Percentiles rank a stretch among this genome's conserved stretches.
phyloP scores from a whole-genome alignment of 2,113 vertebrate genomes.

The Barbus barbus region DNA sequence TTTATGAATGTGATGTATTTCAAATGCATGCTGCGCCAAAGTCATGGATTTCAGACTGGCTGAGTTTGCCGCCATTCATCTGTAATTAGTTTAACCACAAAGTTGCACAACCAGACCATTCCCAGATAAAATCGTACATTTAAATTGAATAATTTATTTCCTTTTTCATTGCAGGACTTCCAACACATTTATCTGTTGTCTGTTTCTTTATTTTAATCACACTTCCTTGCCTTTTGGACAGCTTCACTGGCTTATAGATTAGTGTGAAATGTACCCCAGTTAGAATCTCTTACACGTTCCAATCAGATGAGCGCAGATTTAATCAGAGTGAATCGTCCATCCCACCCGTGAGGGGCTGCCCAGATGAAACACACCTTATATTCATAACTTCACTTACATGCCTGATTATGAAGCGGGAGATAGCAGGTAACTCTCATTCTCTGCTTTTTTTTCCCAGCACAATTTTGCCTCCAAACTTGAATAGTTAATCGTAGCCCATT shows the following conservation, averaged over 20 bases:
- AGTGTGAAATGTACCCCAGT: slow-evolving; percentile 76
- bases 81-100: slow-evolving; percentile 68
- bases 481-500: slow-evolving; percentile 57
- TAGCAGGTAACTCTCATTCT: slow-evolving; percentile 63
- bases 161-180: slow-evolving; percentile 61
- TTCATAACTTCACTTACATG: slow-evolving; percentile 75
- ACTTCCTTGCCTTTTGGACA: slow-evolving; percentile 65
- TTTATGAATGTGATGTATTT: background rate
- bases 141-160: slow-evolving; percentile 74
- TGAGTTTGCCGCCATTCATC: slow-evolving; percentile 60
- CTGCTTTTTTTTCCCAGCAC: slow-evolving; percentile 27
- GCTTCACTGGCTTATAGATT: slow-evolving; percentile 71
- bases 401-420: slow-evolving; percentile 68
- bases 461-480: slow-evolving; percentile 56
- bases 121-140: slow-evolving; percentile 69
- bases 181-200: slow-evolving; percentile 72
- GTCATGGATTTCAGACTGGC: slow-evolving; percentile 53
- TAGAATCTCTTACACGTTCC: slow-evolving; percentile 69
- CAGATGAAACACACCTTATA: slow-evolving; percentile 74
- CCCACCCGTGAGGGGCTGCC: slow-evolving; percentile 65
- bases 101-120: slow-evolving; percentile 61
- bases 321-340: slow-evolving; percentile 67
- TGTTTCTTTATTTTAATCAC: slow-evolving; percentile 66
- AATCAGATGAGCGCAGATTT: slow-evolving; percentile 75
- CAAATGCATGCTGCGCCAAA: slow-evolving; percentile 41